phyloP scores from a whole-genome alignment of 1,140 invertebrate species.

The Drosophila asahinai region DNA sequence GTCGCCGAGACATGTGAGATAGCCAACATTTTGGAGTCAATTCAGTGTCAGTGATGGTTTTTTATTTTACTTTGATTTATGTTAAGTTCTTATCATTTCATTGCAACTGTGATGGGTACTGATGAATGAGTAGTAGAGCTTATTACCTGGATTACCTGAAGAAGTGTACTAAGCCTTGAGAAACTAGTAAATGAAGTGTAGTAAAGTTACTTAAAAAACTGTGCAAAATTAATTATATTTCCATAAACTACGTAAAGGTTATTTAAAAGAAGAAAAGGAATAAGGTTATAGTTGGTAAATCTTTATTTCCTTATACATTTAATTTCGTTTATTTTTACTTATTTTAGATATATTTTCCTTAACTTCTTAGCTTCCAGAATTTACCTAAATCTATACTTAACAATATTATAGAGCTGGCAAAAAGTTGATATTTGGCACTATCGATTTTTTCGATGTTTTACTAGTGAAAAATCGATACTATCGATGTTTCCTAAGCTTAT shows the following conservation, averaged over 20 bases:
- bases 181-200: background rate
- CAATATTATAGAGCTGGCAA: too few species aligned
- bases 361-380: background rate
- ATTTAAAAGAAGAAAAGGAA: background rate
- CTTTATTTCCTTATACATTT: background rate
- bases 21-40: conserved; percentile 85
- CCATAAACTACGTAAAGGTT: background rate
- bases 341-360: background rate
- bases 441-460: too few species aligned
- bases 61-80: conserved; percentile 73
- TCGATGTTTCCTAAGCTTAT: too few species aligned
- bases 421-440: too few species aligned
- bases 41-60: conserved; percentile 85
- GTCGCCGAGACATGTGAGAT: conserved; percentile 85
- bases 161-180: background rate
- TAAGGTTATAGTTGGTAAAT: background rate
- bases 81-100: conserved; percentile 67
- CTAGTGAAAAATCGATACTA: too few species aligned
- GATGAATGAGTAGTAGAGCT: conserved; percentile 8
- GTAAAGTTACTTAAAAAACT: background rate
- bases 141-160: background rate
- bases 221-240: too few species aligned
- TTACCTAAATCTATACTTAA: background rate
- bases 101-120: conserved; percentile 27
- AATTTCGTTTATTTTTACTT: background rate